Evolutionary conservation across 2,888 invertebrate genomes (phyloP).

Genomic region (Dasypolia templi): DNA sequence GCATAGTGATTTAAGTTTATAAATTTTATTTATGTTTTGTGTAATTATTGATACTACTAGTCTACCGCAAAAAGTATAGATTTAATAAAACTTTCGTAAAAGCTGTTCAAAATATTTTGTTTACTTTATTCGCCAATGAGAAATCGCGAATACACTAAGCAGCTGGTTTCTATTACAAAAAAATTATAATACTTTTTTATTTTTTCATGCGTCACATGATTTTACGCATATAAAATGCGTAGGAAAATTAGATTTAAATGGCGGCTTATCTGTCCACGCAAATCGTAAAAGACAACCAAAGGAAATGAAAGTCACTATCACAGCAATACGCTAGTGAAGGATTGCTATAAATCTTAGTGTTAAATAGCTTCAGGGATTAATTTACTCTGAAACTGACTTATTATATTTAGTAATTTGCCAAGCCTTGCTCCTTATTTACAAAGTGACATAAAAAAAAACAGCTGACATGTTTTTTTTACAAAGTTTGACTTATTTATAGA

Average conservation of each 20-base stretch:
- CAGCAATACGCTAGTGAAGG: constrained; percentile 18
- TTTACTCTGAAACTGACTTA: constrained; percentile 13
- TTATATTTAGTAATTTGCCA: constrained; percentile 12
- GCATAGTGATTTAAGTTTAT: too few relatives aligned
- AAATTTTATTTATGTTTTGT: too few relatives aligned
- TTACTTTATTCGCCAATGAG: constrained; percentile 7
- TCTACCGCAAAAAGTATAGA: too few relatives aligned
- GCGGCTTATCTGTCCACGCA: constrained; percentile 26
- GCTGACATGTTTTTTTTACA: not conserved
- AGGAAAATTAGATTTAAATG: constrained; percentile 39
- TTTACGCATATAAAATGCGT: constrained; percentile 12
- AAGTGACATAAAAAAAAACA: constrained; percentile 16
- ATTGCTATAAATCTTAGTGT: constrained; percentile 40
- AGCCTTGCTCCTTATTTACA: constrained; percentile 28
- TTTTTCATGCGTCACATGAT: constrained; percentile 20
- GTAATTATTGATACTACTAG: too few relatives aligned
- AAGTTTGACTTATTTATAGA: not conserved
- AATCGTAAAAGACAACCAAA: constrained; percentile 42
- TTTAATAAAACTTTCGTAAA: not conserved
- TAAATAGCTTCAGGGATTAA: constrained; percentile 29
- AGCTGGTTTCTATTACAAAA: constrained; percentile 24
- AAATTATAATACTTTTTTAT: constrained; percentile 4
- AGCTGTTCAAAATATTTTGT: not conserved
- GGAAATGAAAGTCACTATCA: constrained; percentile 27
- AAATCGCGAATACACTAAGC: not conserved